A percentile compares a stretch with the other conserved stretches of the same genome.
Conservation (phyloP, 2,888 invertebrate genomes). For the Mythimna ferrago region DNA sequence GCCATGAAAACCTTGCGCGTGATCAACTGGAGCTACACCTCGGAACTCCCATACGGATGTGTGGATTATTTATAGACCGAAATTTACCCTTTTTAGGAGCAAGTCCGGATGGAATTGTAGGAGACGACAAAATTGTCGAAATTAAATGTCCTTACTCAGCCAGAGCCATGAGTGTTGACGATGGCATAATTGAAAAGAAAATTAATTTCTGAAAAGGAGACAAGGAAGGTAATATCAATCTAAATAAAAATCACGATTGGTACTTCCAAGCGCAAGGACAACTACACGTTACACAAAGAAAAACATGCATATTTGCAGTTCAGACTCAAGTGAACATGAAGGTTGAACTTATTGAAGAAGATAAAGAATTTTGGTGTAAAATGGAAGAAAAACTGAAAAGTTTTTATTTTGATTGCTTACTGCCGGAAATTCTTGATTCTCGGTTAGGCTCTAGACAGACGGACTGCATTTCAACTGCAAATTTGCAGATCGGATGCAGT, state of each 20-base stretch:
- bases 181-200: too few species aligned
- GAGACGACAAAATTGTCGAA: background rate
- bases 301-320: too few species aligned
- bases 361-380: conserved; percentile 11
- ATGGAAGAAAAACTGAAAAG: background rate
- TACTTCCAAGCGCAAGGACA: conserved; percentile 11
- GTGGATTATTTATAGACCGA: conserved; percentile 8
- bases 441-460: too few species aligned
- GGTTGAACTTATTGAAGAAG: conserved; percentile 2
- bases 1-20: background rate
- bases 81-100: conserved; percentile 11
- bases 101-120: conserved; percentile 3
- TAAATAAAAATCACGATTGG: conserved; percentile 14
- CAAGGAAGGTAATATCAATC: background rate
- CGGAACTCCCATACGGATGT: background rate
- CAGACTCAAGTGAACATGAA: too few species aligned
- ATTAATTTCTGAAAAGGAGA: conserved; percentile 3
- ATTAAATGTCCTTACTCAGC: background rate
- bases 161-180: too few species aligned
- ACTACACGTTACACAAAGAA: background rate
- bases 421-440: conserved; percentile 3
- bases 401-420: conserved; percentile 9
- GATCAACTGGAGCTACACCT: background rate
- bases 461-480: too few species aligned
- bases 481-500: too few species aligned